Base-by-base conservation (phyloP, 2,888 invertebrate genomes). In the Tinea pellionella region DNA sequence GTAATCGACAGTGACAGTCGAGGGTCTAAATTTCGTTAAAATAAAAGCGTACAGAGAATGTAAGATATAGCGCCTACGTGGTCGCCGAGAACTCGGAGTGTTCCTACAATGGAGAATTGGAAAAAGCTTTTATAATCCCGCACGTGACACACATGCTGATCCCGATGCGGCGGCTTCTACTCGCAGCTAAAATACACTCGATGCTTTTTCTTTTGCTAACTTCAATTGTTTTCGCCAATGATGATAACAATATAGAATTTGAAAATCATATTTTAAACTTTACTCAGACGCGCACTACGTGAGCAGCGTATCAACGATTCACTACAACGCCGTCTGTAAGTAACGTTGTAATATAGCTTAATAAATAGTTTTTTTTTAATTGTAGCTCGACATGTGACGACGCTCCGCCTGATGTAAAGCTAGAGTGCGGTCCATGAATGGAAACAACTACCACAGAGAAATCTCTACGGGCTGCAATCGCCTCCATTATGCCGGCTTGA, bases 61-160 rank as follows among this genome's bases (percentile, higher is more conserved):
- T 77, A 85, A 87, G 86, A 87, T 87, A 87, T 86, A 78, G 85
- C 83, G 78, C 79, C 81, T 84, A 87, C 87, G 87, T 87, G 87
- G 85, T 79, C 80, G 77, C 78, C 74, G 77, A 68, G 77, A 75
- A 77, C 75, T 75, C 80, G 75, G 70, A 70, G 78, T 73, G 77
- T 78, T 78, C 71, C 76, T 75, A 78, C 85, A 80, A 81, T 80
- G 77, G 86, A 81, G 86, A 86, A 87, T 87, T 86, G 86, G 87
- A 87, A 87, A 87, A 87, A 84, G 86, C 86, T 87, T 86, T 86
- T 87, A 87, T 87, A 86, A 87, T 87, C 87, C 84, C 71, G 77
- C 69, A 78, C 87, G 87, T 86, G 87, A 85, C 82, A 77, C 74
- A 85, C 86, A 87, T 87, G 81, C 73, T 68, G 74, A 80, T 81